phyloP scores from a whole-genome alignment of 2,797 vertebrate genomes.

The Muraenolepis orangiensis region DNA sequence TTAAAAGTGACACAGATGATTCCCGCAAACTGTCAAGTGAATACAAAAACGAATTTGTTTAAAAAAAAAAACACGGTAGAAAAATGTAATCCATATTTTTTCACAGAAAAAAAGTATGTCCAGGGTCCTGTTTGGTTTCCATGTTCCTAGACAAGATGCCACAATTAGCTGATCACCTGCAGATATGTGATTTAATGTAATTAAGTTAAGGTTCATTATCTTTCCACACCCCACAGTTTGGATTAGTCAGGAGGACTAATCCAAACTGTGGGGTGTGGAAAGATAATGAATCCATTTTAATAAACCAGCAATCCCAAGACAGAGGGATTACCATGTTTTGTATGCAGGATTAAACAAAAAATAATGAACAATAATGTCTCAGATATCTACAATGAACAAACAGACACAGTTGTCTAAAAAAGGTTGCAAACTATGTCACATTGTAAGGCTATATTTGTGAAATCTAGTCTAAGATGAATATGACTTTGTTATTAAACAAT shows the following conservation, averaged over 20 bases:
- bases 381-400: not conserved
- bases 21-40: not conserved
- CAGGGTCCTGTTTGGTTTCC: not conserved
- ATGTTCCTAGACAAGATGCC: not conserved
- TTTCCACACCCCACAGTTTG: not conserved
- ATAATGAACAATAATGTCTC: not conserved
- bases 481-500: not conserved
- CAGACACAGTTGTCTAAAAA: not conserved
- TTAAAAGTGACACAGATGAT: not conserved
- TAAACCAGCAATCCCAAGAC: not conserved
- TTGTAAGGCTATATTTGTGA: not conserved
- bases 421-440: not conserved
- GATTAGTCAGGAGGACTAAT: not conserved
- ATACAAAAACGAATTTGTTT: not conserved
- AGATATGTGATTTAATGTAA: not conserved
- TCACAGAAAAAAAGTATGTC: not conserved
- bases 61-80: not conserved
- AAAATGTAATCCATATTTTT: not conserved
- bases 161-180: not conserved
- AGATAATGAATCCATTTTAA: not conserved
- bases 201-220: not conserved
- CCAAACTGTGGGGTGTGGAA: not conserved
- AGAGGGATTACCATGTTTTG: not conserved
- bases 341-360: not conserved
- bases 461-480: not conserved